Evolutionary conservation across 2,797 vertebrate genomes (phyloP).

Genomic region (Anas acuta): DNA sequence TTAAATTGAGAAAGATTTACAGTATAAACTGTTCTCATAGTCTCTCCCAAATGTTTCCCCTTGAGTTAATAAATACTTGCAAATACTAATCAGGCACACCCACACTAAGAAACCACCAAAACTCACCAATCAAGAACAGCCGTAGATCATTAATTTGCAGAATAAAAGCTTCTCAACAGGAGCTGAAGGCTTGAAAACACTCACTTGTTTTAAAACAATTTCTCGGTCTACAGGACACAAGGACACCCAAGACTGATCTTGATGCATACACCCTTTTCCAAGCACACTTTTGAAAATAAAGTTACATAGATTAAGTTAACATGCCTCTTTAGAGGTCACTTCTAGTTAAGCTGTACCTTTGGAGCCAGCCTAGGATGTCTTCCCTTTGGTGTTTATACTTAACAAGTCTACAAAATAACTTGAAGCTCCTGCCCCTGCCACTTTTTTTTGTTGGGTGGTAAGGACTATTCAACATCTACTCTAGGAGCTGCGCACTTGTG

Average conservation of each 20-base stretch:
- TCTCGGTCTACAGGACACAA: constrained; percentile 1
- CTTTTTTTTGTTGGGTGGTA: not conserved
- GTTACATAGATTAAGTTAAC: not conserved
- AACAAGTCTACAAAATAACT: not conserved
- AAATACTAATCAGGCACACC: not conserved
- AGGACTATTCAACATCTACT: not conserved
- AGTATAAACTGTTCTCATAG: not conserved
- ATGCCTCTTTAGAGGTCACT: not conserved
- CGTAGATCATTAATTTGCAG: constrained; percentile 26
- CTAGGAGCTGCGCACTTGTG: not conserved
- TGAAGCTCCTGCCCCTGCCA: not conserved
- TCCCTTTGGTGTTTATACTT: not conserved
- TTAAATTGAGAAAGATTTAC: not conserved
- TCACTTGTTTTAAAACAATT: constrained; percentile 37
- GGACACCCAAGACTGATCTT: not conserved
- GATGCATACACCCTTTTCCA: not conserved
- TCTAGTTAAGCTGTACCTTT: not conserved
- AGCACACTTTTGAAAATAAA: not conserved
- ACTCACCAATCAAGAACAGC: not conserved
- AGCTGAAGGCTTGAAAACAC: not conserved
- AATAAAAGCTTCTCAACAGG: constrained; percentile 40
- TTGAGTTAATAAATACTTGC: not conserved
- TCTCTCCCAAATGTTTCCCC: not conserved
- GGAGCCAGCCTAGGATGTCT: not conserved
- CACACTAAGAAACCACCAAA: not conserved